Percentiles rank a stretch among this genome's conserved stretches.
Evolutionary conservation across 2,113 vertebrate genomes (phyloP).

Genomic region (Dipodomys ordii): DNA sequence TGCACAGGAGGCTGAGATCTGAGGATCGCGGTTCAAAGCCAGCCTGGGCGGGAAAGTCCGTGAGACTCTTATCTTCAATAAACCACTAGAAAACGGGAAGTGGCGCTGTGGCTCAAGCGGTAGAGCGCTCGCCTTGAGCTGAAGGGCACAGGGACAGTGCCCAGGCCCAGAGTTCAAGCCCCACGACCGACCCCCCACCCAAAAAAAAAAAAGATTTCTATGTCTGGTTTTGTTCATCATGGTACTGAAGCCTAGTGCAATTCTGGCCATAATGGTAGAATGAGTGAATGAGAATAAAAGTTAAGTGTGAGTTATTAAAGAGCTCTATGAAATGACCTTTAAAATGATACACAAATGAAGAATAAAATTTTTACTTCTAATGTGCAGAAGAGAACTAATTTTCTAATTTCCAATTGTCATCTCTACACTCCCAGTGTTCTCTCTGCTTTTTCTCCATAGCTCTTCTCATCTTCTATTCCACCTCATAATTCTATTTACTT

Average conservation of each 20-base stretch:
- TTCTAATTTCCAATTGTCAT: not conserved
- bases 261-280: not conserved
- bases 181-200: too few relatives aligned
- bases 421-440: not conserved
- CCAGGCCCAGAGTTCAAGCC: too few relatives aligned
- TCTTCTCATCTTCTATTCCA: not conserved
- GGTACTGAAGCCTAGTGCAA: not conserved
- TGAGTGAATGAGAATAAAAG: conserved; percentile 18
- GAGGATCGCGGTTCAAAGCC: too few relatives aligned
- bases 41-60: too few relatives aligned
- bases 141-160: too few relatives aligned
- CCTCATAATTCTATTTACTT: not conserved
- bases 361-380: not conserved
- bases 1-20: too few relatives aligned
- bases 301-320: not conserved
- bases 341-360: not conserved
- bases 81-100: too few relatives aligned
- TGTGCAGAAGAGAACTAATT: not conserved
- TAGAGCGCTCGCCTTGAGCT: too few relatives aligned
- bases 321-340: not conserved
- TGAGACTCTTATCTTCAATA: too few relatives aligned
- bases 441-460: not conserved
- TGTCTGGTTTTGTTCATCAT: not conserved
- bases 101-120: too few relatives aligned
- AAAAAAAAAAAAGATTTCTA: too few relatives aligned